Percentiles rank a stretch among this genome's conserved stretches.
Evolutionary conservation across 2,888 invertebrate species (phyloP).

Genomic region (Gryllus longicercus): DNA sequence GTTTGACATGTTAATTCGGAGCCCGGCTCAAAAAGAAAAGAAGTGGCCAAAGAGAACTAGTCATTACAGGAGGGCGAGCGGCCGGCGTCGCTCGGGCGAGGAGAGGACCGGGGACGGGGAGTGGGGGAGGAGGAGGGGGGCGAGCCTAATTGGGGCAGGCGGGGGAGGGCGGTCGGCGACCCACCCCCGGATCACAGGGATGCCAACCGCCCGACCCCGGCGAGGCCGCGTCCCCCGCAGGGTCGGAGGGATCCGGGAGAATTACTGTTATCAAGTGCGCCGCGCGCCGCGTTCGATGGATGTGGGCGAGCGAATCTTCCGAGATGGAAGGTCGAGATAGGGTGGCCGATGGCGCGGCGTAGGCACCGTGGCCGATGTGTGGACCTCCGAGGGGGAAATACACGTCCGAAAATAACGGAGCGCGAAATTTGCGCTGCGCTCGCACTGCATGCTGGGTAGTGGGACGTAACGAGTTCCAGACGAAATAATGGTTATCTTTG

Average conservation of each 20-base stretch:
- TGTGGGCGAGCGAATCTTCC: no score
- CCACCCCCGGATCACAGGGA: constrained; percentile 11
- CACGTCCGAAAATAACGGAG: neutral
- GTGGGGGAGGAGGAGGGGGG: constrained; percentile 6
- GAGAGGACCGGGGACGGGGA: constrained; percentile 23
- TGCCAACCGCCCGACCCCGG: neutral
- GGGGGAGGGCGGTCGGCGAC: constrained; percentile 8
- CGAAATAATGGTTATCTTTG: neutral
- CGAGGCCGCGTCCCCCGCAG: neutral
- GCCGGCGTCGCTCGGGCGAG: no score
- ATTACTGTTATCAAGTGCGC: neutral
- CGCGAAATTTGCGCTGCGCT: neutral
- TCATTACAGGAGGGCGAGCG: constrained; percentile 23
- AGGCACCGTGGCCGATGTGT: no score
- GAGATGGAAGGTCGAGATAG: no score
- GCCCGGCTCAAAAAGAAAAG: constrained; percentile 23
- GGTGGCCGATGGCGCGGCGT: no score
- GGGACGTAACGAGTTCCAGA: neutral
- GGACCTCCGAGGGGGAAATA: no score
- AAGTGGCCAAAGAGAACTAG: constrained; percentile 25
- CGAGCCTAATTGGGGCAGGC: neutral
- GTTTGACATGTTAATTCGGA: constrained; percentile 29
- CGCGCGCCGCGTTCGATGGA: neutral
- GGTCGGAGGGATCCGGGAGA: neutral
- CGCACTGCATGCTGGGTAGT: neutral